phyloP scores from a whole-genome alignment of 2,113 vertebrate species.

The Leiothrix lutea region DNA sequence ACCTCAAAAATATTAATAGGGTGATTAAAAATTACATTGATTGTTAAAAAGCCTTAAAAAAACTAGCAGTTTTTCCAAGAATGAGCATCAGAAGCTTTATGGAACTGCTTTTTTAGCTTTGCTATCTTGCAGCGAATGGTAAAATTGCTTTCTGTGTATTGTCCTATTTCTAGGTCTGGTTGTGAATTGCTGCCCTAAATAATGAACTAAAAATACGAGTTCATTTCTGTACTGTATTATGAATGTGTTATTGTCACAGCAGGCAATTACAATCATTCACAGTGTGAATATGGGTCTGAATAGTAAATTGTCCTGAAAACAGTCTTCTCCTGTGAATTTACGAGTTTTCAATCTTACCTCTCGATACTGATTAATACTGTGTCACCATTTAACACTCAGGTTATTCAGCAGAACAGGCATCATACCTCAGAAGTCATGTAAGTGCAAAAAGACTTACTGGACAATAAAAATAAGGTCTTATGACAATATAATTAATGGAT shows the following conservation, averaged over 20 bases:
- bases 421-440: constrained; percentile 18
- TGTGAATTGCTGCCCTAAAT: constrained; percentile 53
- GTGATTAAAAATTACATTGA: neutral
- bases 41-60: neutral
- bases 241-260: constrained; percentile 63
- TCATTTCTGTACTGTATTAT: constrained; percentile 57
- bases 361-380: constrained; percentile 56
- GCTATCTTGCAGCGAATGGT: neutral
- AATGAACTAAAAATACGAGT: constrained; percentile 48
- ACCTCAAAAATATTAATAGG: neutral
- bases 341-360: constrained; percentile 42
- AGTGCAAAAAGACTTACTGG: constrained; percentile 34
- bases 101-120: neutral
- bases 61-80: neutral
- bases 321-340: constrained; percentile 42
- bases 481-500: constrained; percentile 57
- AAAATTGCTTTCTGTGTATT: constrained; percentile 20
- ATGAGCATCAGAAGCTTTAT: neutral
- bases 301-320: constrained; percentile 62
- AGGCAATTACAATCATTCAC: constrained; percentile 69
- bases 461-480: constrained; percentile 32
- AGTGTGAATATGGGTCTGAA: constrained; percentile 44
- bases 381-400: constrained; percentile 16
- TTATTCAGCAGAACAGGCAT: constrained; percentile 13
- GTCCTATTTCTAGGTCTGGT: neutral